A percentile compares a stretch with the other conserved stretches of the same genome.
phyloP scores from a whole-genome alignment of 2,797 vertebrate genomes.

The Hoplostethus atlanticus region DNA sequence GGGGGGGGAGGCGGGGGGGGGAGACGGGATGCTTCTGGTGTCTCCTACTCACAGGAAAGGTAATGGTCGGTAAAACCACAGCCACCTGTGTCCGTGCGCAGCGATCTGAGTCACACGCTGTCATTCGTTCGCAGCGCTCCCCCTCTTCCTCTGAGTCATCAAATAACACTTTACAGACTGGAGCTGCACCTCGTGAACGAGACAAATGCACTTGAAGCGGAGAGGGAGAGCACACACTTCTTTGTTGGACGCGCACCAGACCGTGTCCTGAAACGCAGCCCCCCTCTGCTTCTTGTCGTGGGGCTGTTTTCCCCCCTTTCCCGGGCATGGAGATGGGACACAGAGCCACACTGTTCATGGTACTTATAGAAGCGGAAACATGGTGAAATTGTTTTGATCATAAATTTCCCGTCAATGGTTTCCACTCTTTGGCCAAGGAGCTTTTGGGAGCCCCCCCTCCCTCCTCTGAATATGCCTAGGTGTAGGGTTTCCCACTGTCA shows the following conservation, averaged over 20 bases:
- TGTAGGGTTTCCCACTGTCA: constrained; percentile 41
- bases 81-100: constrained; percentile 41
- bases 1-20: neutral
- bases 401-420: constrained; percentile 47
- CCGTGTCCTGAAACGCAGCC: neutral
- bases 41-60: constrained; percentile 30
- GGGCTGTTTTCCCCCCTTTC: neutral
- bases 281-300: constrained; percentile 5
- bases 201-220: constrained; percentile 14
- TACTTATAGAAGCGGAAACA: constrained; percentile 23
- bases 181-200: constrained; percentile 14
- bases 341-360: neutral
- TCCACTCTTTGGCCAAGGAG: constrained; percentile 36
- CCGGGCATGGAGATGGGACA: constrained; percentile 16
- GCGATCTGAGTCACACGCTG: constrained; percentile 56
- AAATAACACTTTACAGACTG: constrained; percentile 35
- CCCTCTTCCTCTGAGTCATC: constrained; percentile 62
- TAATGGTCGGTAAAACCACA: constrained; percentile 39
- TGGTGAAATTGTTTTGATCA: constrained; percentile 39
- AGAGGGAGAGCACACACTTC: neutral
- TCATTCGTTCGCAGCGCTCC: constrained; percentile 45
- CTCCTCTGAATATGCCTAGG: constrained; percentile 7
- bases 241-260: constrained; percentile 8
- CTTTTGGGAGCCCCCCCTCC: constrained; percentile 2
- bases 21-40: constrained; percentile 12